A percentile compares a stretch with the other conserved stretches of the same genome.
These are phyloP conservation scores for Echinarachnius parma DNA, from an alignment of 53 echinoderm and acorn worm species.

Conservation along the genomic window DNA sequence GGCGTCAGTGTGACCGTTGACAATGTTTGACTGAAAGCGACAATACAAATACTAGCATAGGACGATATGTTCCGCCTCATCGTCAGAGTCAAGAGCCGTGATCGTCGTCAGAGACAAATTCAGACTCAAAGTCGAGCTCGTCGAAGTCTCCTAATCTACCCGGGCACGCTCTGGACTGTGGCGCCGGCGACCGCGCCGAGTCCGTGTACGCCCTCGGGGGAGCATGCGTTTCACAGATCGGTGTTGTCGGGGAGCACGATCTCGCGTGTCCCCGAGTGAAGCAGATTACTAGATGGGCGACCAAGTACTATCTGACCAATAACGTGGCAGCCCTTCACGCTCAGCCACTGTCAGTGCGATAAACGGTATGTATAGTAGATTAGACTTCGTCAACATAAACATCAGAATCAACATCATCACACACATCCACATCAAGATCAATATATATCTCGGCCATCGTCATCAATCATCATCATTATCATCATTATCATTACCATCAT, in stretches of 20 bases:
- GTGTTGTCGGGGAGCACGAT: conserved; percentile 83
- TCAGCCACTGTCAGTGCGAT: conserved; percentile 81
- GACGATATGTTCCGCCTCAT: too few species aligned
- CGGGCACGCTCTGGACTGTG: conserved; percentile 93
- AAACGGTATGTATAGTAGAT: conserved; percentile 55
- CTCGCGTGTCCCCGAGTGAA: conserved; percentile 46
- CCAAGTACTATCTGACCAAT: conserved; percentile 63
- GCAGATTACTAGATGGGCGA: conserved; percentile 25
- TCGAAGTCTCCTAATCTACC: conserved; percentile 58
- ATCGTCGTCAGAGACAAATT: too few species aligned
- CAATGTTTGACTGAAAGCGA: too few species aligned
- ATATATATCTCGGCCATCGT: too few species aligned
- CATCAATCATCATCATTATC: background rate
- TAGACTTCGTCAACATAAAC: background rate
- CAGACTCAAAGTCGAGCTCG: conserved; percentile 30
- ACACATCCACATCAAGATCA: too few species aligned
- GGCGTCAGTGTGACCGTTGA: too few species aligned
- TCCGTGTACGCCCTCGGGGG: conserved; percentile 54
- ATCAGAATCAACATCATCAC: background rate
- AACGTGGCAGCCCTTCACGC: conserved; percentile 63
- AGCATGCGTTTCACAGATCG: conserved; percentile 56
- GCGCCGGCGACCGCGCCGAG: conserved; percentile 62
- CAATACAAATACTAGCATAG: too few species aligned
- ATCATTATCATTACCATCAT: background rate
- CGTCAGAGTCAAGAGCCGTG: too few species aligned